Evolutionary conservation across 1,140 invertebrate genomes (phyloP).

Genomic region (Pogonomyrmex barbatus): DNA sequence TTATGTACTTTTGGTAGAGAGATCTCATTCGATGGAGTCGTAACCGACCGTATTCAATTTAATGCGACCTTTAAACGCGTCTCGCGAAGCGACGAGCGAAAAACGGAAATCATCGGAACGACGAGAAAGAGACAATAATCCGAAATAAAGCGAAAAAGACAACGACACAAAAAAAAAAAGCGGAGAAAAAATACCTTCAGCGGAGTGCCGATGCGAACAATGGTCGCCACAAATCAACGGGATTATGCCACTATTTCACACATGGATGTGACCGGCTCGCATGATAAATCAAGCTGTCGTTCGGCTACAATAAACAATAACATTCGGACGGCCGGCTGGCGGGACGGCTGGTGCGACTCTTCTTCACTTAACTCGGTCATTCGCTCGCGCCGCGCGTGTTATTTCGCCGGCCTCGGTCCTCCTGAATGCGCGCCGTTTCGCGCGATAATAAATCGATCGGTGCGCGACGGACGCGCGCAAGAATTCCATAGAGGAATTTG

Average conservation of each 20-base stretch:
- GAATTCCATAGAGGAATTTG: conserved; percentile 52
- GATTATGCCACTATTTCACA: conserved; percentile 86
- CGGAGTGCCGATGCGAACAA: conserved; percentile 82
- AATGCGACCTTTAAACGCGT: conserved; percentile 59
- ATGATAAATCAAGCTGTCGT: conserved; percentile 84
- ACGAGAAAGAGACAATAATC: conserved; percentile 73
- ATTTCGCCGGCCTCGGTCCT: conserved; percentile 69
- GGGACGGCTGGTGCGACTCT: conserved; percentile 77
- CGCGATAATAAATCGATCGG: conserved; percentile 74
- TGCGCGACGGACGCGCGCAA: conserved; percentile 62
- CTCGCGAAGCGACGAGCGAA: conserved; percentile 44
- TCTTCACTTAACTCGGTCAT: conserved; percentile 79
- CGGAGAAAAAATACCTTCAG: conserved; percentile 72
- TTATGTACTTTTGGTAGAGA: background rate
- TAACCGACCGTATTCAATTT: conserved; percentile 26
- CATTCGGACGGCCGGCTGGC: conserved; percentile 79
- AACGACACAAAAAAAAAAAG: background rate
- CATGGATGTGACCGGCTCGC: conserved; percentile 79
- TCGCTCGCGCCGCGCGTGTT: conserved; percentile 75
- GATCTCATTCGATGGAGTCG: background rate
- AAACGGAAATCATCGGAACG: conserved; percentile 64
- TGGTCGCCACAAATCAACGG: conserved; percentile 84
- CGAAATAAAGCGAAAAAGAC: conserved; percentile 63
- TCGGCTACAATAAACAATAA: conserved; percentile 83
- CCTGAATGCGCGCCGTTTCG: conserved; percentile 68